These are phyloP conservation scores for Iguana delicatissima DNA, from an alignment of 2,797 vertebrate species.

Conservation along the genomic window DNA sequence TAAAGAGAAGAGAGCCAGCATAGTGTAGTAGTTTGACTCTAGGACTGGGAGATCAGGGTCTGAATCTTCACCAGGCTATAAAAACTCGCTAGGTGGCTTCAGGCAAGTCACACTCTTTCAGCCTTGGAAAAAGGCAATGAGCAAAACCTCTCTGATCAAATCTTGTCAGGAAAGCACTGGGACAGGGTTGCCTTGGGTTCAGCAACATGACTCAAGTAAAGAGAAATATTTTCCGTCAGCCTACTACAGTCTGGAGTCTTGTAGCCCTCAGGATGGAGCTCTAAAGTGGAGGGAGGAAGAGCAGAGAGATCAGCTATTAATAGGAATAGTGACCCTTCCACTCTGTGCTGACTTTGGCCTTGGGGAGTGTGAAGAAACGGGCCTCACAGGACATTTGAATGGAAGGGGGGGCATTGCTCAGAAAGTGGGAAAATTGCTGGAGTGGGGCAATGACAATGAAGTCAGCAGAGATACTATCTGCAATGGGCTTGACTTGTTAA, in stretches of 20 bases:
- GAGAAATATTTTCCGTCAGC: too few species aligned
- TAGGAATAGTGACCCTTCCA: not conserved
- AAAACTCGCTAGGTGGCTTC: too few species aligned
- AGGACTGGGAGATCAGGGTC: too few species aligned
- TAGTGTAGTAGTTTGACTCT: too few species aligned
- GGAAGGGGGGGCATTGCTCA: not conserved
- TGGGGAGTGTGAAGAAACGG: not conserved
- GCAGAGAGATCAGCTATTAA: not conserved
- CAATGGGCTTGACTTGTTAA: not conserved
- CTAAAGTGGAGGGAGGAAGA: not conserved
- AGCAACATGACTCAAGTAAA: too few species aligned
- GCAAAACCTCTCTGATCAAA: too few species aligned
- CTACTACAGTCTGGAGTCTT: not conserved
- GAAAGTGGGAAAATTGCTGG: not conserved
- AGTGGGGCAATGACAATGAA: not conserved
- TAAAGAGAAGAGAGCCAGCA: not conserved
- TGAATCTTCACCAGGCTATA: too few species aligned
- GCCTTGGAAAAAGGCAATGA: too few species aligned
- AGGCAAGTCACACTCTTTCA: too few species aligned
- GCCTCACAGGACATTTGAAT: not conserved
- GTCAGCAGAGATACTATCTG: not conserved
- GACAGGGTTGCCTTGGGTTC: too few species aligned
- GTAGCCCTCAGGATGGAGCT: not conserved
- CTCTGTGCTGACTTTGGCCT: not conserved
- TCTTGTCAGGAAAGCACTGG: too few species aligned